These are phyloP conservation scores for Macroteleia sp. DNA, from an alignment of 2,888 invertebrate species.

Conservation along the genomic window DNA sequence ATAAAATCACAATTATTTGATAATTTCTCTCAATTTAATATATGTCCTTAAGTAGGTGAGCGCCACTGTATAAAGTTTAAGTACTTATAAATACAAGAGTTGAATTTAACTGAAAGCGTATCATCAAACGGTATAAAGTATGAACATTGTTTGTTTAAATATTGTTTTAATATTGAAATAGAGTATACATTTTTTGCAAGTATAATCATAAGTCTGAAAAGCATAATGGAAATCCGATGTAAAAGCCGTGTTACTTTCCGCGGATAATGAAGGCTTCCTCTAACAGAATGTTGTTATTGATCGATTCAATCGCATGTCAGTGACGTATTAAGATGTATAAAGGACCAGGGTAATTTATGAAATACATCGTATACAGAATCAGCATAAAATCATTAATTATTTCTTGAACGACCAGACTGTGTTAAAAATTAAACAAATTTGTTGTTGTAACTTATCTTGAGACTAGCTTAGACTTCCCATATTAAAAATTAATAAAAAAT, in stretches of 20 bases:
- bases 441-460: no score
- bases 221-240: slow-evolving; percentile 10
- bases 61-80: background rate
- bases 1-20: background rate
- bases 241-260: slow-evolving; percentile 33
- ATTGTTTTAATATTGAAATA: no score
- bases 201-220: slow-evolving; percentile 31
- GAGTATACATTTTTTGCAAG: slow-evolving; percentile 20
- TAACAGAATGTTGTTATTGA: slow-evolving; percentile 13
- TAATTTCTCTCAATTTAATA: background rate
- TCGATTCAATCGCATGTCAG: slow-evolving; percentile 1
- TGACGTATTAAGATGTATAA: background rate
- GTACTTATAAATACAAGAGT: no score
- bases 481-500: no score
- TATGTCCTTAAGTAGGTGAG: slow-evolving; percentile 2
- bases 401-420: no score
- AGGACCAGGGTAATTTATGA: background rate
- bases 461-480: no score
- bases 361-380: slow-evolving; percentile 7
- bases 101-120: slow-evolving; percentile 1
- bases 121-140: slow-evolving; percentile 14
- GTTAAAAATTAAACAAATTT: no score
- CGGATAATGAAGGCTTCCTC: slow-evolving; percentile 48
- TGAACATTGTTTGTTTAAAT: no score
- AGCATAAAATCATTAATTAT: background rate